These are phyloP conservation scores for Aethes cnicana DNA, from an alignment of 2,888 invertebrate genomes.

Conservation along the genomic window DNA sequence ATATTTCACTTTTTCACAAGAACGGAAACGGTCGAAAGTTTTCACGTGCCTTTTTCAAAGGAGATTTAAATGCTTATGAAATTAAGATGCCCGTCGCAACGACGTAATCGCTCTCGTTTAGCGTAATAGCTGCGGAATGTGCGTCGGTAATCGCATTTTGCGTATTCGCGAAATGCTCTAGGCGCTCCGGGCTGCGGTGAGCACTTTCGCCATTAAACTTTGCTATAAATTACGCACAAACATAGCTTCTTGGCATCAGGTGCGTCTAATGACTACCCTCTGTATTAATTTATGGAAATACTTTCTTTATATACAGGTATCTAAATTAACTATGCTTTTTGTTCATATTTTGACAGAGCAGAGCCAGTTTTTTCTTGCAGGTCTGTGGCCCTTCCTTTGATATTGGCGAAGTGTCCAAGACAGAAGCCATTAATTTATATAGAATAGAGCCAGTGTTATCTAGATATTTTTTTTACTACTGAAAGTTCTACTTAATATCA, in stretches of 20 bases:
- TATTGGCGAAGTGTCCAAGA: too few species aligned
- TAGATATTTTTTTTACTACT: not conserved
- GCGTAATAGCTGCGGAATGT: constrained; percentile 69
- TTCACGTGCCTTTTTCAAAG: constrained; percentile 60
- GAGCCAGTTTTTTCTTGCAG: too few species aligned
- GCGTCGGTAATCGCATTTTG: constrained; percentile 62
- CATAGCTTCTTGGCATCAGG: constrained; percentile 47
- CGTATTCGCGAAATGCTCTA: constrained; percentile 68
- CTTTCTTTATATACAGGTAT: constrained; percentile 7
- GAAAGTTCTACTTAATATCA: not conserved
- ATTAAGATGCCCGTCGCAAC: constrained; percentile 69
- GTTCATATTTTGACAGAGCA: not conserved
- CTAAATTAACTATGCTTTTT: constrained; percentile 23
- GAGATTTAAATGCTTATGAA: constrained; percentile 62
- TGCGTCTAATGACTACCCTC: constrained; percentile 55
- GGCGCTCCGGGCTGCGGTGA: constrained; percentile 46
- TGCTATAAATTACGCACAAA: constrained; percentile 56
- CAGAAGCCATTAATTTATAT: too few species aligned
- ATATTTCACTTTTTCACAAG: constrained; percentile 71
- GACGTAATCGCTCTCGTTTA: constrained; percentile 71
- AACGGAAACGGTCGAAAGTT: constrained; percentile 64
- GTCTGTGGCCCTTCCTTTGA: too few species aligned
- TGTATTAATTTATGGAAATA: constrained; percentile 41
- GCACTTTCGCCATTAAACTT: constrained; percentile 61
- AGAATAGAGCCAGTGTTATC: too few species aligned